phyloP scores from a whole-genome alignment of 2,797 vertebrate species.

The Iguana delicatissima region DNA sequence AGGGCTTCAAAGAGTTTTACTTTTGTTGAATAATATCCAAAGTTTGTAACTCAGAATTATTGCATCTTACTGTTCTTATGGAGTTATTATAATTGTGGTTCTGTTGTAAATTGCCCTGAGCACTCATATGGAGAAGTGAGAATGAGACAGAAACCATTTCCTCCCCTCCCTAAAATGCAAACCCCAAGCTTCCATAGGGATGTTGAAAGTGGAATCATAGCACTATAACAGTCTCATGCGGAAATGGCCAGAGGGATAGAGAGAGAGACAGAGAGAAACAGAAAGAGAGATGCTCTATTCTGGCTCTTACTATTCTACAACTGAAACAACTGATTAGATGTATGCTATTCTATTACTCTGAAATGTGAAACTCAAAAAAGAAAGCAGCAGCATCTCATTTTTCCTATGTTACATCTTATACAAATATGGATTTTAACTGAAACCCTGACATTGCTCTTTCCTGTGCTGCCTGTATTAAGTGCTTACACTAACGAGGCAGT shows the following conservation, averaged over 20 bases:
- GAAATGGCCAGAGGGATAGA: no score
- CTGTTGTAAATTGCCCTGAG: background rate
- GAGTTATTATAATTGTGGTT: background rate
- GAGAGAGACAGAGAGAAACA: background rate
- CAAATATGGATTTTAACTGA: slow-evolving; percentile 26
- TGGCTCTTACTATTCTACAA: background rate
- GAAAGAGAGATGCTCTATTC: background rate
- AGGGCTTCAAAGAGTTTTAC: background rate
- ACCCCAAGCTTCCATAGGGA: no score
- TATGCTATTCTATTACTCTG: background rate
- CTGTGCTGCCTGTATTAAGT: background rate
- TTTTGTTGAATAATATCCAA: background rate
- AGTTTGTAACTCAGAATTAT: background rate
- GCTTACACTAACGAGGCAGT: slow-evolving; percentile 26
- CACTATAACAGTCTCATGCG: no score
- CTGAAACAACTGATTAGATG: background rate
- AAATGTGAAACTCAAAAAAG: slow-evolving; percentile 3
- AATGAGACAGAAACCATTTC: no score
- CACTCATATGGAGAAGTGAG: background rate
- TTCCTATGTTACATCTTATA: background rate
- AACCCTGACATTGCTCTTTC: slow-evolving; percentile 16
- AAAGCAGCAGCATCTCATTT: background rate
- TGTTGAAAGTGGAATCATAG: no score
- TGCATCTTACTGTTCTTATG: background rate
- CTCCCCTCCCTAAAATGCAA: no score